Evolutionary conservation across 2,888 invertebrate species (phyloP).

Genomic region (Ypsolopha sequella): DNA sequence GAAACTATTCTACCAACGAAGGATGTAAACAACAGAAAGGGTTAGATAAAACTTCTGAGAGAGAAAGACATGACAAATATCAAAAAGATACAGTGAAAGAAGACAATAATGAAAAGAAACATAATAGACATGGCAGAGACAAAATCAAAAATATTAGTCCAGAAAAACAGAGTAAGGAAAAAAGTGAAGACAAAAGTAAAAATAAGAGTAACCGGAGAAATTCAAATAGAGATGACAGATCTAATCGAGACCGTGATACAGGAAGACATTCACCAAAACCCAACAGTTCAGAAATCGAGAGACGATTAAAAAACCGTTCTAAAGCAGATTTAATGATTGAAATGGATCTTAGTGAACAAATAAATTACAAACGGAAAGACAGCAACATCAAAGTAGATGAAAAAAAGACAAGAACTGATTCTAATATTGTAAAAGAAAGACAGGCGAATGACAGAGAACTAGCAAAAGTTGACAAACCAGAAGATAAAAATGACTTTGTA

Average conservation of each 20-base stretch:
- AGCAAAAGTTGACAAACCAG: neutral
- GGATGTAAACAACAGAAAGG: too few species aligned
- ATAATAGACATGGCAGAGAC: slow-evolving; percentile 11
- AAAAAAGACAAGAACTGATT: neutral
- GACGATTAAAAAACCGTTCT: neutral
- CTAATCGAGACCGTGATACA: slow-evolving; percentile 6
- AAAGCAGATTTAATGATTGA: slow-evolving; percentile 2
- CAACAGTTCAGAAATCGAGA: neutral
- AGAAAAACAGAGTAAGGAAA: neutral
- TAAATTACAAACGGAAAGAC: neutral
- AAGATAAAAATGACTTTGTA: neutral
- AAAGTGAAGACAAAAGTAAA: neutral
- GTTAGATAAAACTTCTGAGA: neutral
- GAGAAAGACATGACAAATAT: neutral
- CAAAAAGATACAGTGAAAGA: slow-evolving; percentile 15
- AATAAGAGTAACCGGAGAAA: slow-evolving; percentile 12
- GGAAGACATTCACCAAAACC: neutral
- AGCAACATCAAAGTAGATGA: neutral
- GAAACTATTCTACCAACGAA: too few species aligned
- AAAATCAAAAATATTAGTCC: slow-evolving; percentile 1
- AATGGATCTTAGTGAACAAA: neutral
- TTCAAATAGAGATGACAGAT: slow-evolving; percentile 13
- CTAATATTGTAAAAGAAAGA: neutral
- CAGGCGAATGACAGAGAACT: neutral
- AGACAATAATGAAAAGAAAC: slow-evolving; percentile 16